Evolutionary conservation across 2,888 invertebrate genomes (phyloP), one percentile per base, ranked within the genome.

Genomic region (Tiliacea citrago): DNA sequence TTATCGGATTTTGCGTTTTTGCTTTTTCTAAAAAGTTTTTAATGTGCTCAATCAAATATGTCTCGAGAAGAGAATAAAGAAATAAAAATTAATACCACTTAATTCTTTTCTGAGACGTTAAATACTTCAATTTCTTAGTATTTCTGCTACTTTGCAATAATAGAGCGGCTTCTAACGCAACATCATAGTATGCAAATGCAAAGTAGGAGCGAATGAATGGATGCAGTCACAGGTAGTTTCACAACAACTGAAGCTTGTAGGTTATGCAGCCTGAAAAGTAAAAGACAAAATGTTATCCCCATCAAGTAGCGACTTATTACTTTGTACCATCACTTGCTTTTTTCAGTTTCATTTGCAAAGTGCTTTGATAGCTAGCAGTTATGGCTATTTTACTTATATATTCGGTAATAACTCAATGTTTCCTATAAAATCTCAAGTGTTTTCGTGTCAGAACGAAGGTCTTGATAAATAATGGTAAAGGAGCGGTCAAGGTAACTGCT

Each of bases 401-500:
- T 71, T 71, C n/a, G 21, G 39, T 51, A 62, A 65, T 75, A 82
- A 70, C 70, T 85, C 68, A 76, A 68, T 77, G 70, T 68, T 84
- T 81, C 76, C 70, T 83, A 81, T 84, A 86, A 83, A 83, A 85
- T 82, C 84, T 88, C 77, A 82, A 85, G 83, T 82, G 81, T 78
- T 85, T 84, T 82, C 76, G 75, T 81, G 83, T 81, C 72, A 65
- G 69, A 49, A 66, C 75, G 81, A 85, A 83, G 85, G 87, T 82
- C 79, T 89, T 80, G 82, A 86, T 90, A 90, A 90, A 88, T 79
- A 82, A 80, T 61, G 69, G 69, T 79, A 39, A 70, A 73, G 89
- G 90, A 89, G 88, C 85, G 90, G 90, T 91, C 88, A 90, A 90
- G 87, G 88, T 82, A 77, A 84, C 76, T 67, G 72, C 57, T 83